These are phyloP conservation scores for Naja naja DNA, from an alignment of 2,113 vertebrate species.

Conservation along the genomic window DNA sequence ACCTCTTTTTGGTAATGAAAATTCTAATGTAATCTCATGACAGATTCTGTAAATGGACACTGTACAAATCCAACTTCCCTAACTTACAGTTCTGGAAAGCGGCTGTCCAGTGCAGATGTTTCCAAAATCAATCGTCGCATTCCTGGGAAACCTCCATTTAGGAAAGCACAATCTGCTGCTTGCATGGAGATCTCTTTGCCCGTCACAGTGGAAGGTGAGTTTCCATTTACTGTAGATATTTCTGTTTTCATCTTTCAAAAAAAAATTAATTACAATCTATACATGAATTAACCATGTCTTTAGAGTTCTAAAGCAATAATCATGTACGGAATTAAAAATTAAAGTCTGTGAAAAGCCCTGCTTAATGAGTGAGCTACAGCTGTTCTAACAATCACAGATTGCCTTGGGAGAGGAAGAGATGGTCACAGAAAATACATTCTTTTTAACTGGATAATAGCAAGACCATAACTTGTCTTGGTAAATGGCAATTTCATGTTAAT, in stretches of 20 bases:
- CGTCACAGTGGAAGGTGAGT: conserved; percentile 96
- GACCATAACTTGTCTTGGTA: not conserved
- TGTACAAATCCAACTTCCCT: conserved; percentile 94
- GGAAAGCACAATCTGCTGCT: conserved; percentile 98
- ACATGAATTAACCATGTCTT: not conserved
- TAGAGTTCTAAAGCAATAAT: conserved; percentile 26
- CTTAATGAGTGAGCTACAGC: not conserved
- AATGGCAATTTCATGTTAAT: not conserved
- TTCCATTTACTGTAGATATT: not conserved
- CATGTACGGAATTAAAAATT: conserved; percentile 3
- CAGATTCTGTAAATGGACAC: conserved; percentile 98
- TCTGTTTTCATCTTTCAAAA: conserved; percentile 4
- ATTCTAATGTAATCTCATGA: conserved; percentile 56
- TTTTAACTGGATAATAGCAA: not conserved
- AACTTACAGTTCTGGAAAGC: conserved; percentile 86
- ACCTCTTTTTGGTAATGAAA: not conserved
- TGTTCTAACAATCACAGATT: not conserved
- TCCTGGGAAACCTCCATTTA: conserved; percentile 92
- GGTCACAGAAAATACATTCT: not conserved
- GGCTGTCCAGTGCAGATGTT: conserved; percentile 85
- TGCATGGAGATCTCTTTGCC: conserved; percentile 99
- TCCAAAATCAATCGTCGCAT: conserved; percentile 88
- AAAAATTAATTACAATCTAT: not conserved
- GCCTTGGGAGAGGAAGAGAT: not conserved
- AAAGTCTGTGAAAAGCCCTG: not conserved